Evolutionary conservation across 2,113 vertebrate species (phyloP), one percentile per base, ranked within the genome.

Genomic region (Apodemus sylvaticus): DNA sequence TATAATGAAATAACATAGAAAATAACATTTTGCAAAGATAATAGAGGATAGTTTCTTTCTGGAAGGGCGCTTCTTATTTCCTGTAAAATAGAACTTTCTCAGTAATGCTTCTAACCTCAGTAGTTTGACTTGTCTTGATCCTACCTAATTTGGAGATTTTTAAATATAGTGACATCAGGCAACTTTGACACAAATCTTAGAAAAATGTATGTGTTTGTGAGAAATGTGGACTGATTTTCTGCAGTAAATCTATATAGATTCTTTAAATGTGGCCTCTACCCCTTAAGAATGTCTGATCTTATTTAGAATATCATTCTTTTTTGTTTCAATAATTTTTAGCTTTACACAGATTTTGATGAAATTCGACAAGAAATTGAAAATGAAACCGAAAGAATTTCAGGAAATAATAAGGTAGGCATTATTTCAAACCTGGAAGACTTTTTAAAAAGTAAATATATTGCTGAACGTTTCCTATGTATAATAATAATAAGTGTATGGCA

Each of bases 281-380:
- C 24, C 13, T 70, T 90, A 90, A 90, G 66, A 96, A 86, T 17
- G 83, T 86, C 94, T 89, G 13, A 85, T 87, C 9, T 94, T 66
- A 53, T 36, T 93, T 85, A 94, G 55, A 95, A 89, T 88, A 58
- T 86, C 13, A 1, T 91, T 34, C 39, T 92, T 92, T 92, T 94
- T 94, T 76, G 70, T 97, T 92, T 95, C 48, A 82, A 86, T 97
- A 90, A 51, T 19, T 14, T 98, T 98, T 97, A 99, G 99, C 98
- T 99, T 86, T 99, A 99, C 94, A 99, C 99, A 93, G 99, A 99
- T 94, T 99, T 99, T 97, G 99, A 99, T 98, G 99, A 99, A 98
- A 99, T 99, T 98, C 99, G 99, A 79, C 99, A 99, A 96, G 99
- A 99, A 99, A 99, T 99, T 97, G 99, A 99, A 98, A 98, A 98